A percentile compares a stretch with the other conserved stretches of the same genome.
Conservation (phyloP, 2,888 invertebrate genomes). For the Zhuqinia jingwanae region DNA sequence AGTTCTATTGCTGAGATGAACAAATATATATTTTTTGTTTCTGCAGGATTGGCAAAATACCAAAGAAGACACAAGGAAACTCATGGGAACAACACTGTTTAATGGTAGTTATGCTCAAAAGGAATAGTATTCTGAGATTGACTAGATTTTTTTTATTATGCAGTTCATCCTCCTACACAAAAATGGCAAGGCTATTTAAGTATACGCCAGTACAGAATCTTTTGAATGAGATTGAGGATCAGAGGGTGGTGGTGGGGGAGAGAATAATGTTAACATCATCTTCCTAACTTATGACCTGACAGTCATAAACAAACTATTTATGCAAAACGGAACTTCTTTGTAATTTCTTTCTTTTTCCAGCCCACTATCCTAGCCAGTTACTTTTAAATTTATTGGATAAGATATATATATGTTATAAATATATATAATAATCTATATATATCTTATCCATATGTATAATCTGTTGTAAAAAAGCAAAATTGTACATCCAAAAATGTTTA, state of each 20-base stretch:
- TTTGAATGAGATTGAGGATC: neutral
- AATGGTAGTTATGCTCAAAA: neutral
- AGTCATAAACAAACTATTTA: conserved; percentile 35
- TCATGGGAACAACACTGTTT: neutral
- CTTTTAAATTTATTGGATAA: neutral
- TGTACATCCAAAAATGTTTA: too few species aligned
- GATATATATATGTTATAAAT: too few species aligned
- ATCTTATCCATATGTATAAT: too few species aligned
- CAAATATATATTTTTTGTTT: neutral
- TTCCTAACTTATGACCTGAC: neutral
- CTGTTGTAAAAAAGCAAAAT: too few species aligned
- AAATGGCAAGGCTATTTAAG: conserved; percentile 4
- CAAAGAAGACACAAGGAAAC: neutral
- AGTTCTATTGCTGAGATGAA: too few species aligned
- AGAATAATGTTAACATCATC: conserved; percentile 3
- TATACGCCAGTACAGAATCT: conserved; percentile 13
- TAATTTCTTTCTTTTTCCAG: conserved; percentile 23
- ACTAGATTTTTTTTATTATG: too few species aligned
- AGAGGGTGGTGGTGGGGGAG: conserved; percentile 6
- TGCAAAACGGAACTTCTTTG: conserved; percentile 3
- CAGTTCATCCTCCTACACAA: too few species aligned
- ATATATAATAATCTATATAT: too few species aligned
- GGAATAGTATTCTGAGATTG: neutral
- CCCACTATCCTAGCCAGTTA: neutral
- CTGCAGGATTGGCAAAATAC: conserved; percentile 24